Evolutionary conservation across 2,888 invertebrate species (phyloP).

Genomic region (Andrena trimmerana): DNA sequence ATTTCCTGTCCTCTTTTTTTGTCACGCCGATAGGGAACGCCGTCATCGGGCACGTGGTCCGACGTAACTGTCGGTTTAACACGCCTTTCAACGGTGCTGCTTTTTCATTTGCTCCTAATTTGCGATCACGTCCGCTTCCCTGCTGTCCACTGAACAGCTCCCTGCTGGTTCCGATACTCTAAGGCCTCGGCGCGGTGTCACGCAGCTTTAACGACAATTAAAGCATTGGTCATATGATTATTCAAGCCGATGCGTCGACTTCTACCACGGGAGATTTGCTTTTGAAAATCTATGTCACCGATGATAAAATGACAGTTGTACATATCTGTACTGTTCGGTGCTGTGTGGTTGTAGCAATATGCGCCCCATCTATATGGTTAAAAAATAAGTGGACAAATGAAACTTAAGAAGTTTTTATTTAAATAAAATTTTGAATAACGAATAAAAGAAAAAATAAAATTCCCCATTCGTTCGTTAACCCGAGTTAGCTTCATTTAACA

Average conservation of each 20-base stretch:
- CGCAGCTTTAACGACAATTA: neutral
- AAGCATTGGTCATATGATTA: conserved; percentile 2
- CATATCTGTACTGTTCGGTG: too few species aligned
- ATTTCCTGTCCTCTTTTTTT: conserved; percentile 77
- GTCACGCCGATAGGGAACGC: conserved; percentile 64
- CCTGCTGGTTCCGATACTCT: conserved; percentile 14
- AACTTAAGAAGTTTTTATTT: too few species aligned
- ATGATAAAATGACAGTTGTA: too few species aligned
- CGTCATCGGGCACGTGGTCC: conserved; percentile 65
- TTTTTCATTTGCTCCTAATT: conserved; percentile 61
- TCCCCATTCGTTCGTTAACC: too few species aligned
- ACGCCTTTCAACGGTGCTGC: conserved; percentile 62
- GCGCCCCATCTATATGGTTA: too few species aligned
- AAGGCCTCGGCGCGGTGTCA: neutral
- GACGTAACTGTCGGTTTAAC: conserved; percentile 62
- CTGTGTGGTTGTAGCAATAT: too few species aligned
- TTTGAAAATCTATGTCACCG: neutral
- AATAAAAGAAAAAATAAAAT: too few species aligned
- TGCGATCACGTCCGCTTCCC: conserved; percentile 48
- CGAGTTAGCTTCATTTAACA: too few species aligned
- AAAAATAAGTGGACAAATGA: too few species aligned
- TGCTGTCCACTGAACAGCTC: conserved; percentile 10
- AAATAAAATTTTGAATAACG: too few species aligned
- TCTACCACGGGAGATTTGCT: neutral
- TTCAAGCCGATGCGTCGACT: neutral